A percentile compares a stretch with the other conserved stretches of the same genome.
phyloP scores from a whole-genome alignment of 2,888 invertebrate genomes.

The Calliopum simillimum region DNA sequence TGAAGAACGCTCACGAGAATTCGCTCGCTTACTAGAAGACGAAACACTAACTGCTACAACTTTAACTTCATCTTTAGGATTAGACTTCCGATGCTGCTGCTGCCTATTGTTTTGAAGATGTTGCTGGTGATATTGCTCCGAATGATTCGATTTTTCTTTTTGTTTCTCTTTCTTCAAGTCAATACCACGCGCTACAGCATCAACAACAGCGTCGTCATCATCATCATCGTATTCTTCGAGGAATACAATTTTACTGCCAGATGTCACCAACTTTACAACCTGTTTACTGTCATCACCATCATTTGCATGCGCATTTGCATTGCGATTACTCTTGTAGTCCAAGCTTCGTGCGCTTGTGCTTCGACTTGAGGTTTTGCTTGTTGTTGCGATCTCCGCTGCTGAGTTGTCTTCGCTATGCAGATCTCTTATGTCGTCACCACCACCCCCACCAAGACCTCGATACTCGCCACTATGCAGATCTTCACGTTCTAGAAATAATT shows the following conservation, averaged over 20 bases:
- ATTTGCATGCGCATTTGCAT: conserved; percentile 46
- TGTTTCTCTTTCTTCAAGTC: conserved; percentile 45
- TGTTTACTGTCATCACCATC: conserved; percentile 51
- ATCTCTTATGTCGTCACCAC: conserved; percentile 19
- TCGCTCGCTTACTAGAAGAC: conserved; percentile 57
- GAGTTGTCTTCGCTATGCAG: not conserved
- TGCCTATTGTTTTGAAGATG: not conserved
- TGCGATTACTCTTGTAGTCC: conserved; percentile 49
- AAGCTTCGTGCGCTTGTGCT: conserved; percentile 47
- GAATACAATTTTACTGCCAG: conserved; percentile 64
- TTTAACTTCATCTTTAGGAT: conserved; percentile 60
- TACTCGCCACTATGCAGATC: conserved; percentile 54
- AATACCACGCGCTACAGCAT: conserved; percentile 47
- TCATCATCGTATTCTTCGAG: conserved; percentile 56
- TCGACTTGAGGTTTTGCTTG: conserved; percentile 37
- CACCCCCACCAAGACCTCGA: conserved; percentile 49
- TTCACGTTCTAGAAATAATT: conserved; percentile 60
- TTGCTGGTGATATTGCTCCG: not conserved
- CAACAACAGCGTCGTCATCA: conserved; percentile 47
- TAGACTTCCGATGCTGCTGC: conserved; percentile 6
- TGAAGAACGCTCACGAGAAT: conserved; percentile 39
- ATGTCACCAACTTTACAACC: conserved; percentile 61
- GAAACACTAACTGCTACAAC: conserved; percentile 70
- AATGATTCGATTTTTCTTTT: not conserved
- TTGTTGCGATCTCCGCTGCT: not conserved